phyloP scores from a whole-genome alignment of 2,888 invertebrate species.

The Omphaloscelis lunosa region DNA sequence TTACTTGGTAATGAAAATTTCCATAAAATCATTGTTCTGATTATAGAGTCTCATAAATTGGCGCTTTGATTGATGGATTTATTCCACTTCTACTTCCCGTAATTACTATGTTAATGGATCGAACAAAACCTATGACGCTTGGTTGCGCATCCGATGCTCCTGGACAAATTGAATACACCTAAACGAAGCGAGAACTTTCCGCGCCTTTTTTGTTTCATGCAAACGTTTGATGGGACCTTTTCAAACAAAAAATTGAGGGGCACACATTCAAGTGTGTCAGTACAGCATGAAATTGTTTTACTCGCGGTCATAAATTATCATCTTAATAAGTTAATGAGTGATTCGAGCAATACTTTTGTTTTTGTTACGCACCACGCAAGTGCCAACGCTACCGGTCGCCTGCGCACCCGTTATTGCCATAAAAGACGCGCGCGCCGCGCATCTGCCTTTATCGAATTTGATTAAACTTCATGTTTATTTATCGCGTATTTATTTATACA shows the following conservation, averaged over 20 bases:
- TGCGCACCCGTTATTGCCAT: conserved; percentile 85
- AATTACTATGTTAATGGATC: conserved; percentile 70
- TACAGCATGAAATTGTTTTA: conserved; percentile 85
- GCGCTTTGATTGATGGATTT: conserved; percentile 73
- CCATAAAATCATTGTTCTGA: conserved; percentile 67
- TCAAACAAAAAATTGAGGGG: conserved; percentile 69
- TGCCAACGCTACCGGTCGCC: conserved; percentile 79
- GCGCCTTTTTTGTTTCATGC: conserved; percentile 59
- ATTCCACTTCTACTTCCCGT: conserved; percentile 68
- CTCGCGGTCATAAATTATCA: conserved; percentile 87
- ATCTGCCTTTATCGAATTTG: conserved; percentile 90
- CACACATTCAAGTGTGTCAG: conserved; percentile 70
- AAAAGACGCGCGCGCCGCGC: conserved; percentile 80
- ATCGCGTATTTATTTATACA: conserved; percentile 83
- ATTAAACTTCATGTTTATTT: conserved; percentile 90
- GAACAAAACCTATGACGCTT: conserved; percentile 65
- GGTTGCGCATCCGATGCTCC: conserved; percentile 61
- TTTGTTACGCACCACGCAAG: conserved; percentile 80
- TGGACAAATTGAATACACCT: conserved; percentile 71
- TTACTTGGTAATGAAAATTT: conserved; percentile 51
- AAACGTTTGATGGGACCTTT: conserved; percentile 57
- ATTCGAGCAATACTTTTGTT: conserved; percentile 86
- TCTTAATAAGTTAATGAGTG: conserved; percentile 90
- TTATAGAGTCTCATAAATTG: conserved; percentile 67
- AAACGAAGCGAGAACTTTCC: conserved; percentile 63